Base-by-base conservation (phyloP, 2,888 invertebrate species). In the Polymixis flavicincta region DNA sequence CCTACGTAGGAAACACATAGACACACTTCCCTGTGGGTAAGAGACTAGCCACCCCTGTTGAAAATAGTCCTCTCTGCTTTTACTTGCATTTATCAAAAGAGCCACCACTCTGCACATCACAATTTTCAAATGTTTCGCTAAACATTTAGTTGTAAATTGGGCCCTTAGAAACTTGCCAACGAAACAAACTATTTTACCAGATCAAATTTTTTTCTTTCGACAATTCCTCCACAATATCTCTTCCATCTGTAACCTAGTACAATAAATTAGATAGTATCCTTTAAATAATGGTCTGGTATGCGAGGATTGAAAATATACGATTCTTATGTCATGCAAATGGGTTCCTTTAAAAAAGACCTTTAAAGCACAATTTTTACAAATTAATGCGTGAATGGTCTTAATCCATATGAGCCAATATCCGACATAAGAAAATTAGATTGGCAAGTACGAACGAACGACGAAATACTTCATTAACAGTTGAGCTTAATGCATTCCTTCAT, bases 61-160 rank as follows among this genome's bases (percentile, higher is more conserved):
- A 80, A 61, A 61, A 80, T 61, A 80, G 59, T 71, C 76, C 60
- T 82, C 25, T 78, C 73, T 72, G 64, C 80, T 78, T 84, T 76
- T 82, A 76, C 83, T 79, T 82, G 90, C 92, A 93, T 93, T 93
- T 93, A 92, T 89, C 79, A 85, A 85, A 82, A 87, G 82, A 89
- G 89, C 92, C 92, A 92, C 93, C 93, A 92, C 92, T 83, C 76
- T 75, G 76, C 83, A 85, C 82, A 76, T 86, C 87, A 84, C 90
- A 91, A 92, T 92, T 92, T 89, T 90, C 79, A 88, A 90, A 91
- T 92, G 93, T 93, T 93, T 92, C 69, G 48, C 52, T 48, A 88
- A 93, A 92, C 91, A 91, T 93, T 90, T 85, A 76, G 69, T 86
- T 88, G 83, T 87, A 86, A 92, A 91, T 92, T 92, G 92, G 90